Evolutionary conservation across 2,113 vertebrate genomes (phyloP).

Genomic region (Nothoprocta pentlandii): DNA sequence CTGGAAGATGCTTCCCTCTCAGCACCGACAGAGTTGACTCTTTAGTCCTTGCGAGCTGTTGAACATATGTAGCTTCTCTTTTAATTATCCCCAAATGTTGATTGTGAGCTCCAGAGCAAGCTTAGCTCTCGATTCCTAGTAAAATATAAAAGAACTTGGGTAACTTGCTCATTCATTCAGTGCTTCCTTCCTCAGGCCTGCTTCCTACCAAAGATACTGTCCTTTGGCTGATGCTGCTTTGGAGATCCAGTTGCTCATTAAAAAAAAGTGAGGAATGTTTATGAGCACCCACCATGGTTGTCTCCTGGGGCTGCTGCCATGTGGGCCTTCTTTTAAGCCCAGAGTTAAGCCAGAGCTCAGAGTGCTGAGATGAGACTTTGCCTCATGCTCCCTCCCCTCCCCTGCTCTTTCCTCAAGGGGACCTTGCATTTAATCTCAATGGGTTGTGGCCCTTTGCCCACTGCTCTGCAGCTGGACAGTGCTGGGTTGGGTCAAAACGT

Average conservation of each 20-base stretch:
- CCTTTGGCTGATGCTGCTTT: neutral
- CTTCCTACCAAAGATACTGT: neutral
- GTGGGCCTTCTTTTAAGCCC: neutral
- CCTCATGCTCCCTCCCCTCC: neutral
- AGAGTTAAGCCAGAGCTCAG: neutral
- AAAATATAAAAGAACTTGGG: conserved; percentile 11
- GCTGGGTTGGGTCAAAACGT: neutral
- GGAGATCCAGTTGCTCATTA: neutral
- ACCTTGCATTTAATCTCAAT: neutral
- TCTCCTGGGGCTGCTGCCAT: neutral
- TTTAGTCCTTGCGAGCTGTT: neutral
- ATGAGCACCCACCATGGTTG: rapidly evolving
- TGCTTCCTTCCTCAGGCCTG: neutral
- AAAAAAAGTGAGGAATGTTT: rapidly evolving
- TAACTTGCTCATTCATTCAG: neutral
- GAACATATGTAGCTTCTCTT: neutral
- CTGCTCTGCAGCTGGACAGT: neutral
- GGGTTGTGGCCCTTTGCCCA: neutral
- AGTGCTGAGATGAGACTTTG: neutral
- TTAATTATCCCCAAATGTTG: conserved; percentile 16
- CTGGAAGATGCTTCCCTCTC: neutral
- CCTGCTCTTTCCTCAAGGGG: neutral
- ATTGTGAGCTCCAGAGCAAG: neutral
- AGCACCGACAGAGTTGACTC: conserved; percentile 7
- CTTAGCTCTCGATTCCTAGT: neutral